These are phyloP conservation scores for Bellardia pandia DNA, from an alignment of 2,888 invertebrate species.

Conservation along the genomic window DNA sequence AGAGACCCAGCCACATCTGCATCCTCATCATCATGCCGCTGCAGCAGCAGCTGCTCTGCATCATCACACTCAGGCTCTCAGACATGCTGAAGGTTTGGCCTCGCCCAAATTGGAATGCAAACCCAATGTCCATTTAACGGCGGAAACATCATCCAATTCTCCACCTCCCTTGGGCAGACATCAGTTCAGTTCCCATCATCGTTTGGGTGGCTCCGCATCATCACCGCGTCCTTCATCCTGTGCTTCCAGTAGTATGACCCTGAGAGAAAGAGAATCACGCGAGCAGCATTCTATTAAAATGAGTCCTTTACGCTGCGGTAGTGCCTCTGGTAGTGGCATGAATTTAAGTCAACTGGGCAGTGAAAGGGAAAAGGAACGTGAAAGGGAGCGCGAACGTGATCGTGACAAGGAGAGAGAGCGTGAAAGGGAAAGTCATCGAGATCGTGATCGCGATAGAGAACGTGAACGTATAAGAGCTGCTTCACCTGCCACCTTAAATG, in stretches of 20 bases:
- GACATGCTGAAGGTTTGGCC: constrained; percentile 77
- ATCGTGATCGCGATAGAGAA: constrained; percentile 60
- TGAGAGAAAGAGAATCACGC: constrained; percentile 71
- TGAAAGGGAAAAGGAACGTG: constrained; percentile 71
- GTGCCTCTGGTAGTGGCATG: constrained; percentile 75
- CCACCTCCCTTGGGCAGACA: constrained; percentile 59
- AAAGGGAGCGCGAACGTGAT: constrained; percentile 64
- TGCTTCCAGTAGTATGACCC: constrained; percentile 68
- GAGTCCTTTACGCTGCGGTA: constrained; percentile 76
- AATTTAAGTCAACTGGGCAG: constrained; percentile 76
- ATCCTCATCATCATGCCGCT: constrained; percentile 76
- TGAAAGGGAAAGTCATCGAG: constrained; percentile 46
- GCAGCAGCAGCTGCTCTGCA: constrained; percentile 72
- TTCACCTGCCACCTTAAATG: constrained; percentile 80
- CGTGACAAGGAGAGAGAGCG: constrained; percentile 75
- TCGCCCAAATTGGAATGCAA: constrained; percentile 80
- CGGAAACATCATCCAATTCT: constrained; percentile 49
- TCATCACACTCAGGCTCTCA: constrained; percentile 74
- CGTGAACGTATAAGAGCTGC: constrained; percentile 67
- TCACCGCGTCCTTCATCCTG: constrained; percentile 73
- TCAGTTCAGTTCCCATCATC: constrained; percentile 60
- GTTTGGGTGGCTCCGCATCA: constrained; percentile 61
- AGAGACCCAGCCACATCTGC: constrained; percentile 81
- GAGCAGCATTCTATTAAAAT: constrained; percentile 76
- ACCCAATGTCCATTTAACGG: constrained; percentile 39